A percentile compares a stretch with the other conserved stretches of the same genome.
Evolutionary conservation across 2,797 vertebrate genomes (phyloP).

Genomic region (Crenichthys baileyi): DNA sequence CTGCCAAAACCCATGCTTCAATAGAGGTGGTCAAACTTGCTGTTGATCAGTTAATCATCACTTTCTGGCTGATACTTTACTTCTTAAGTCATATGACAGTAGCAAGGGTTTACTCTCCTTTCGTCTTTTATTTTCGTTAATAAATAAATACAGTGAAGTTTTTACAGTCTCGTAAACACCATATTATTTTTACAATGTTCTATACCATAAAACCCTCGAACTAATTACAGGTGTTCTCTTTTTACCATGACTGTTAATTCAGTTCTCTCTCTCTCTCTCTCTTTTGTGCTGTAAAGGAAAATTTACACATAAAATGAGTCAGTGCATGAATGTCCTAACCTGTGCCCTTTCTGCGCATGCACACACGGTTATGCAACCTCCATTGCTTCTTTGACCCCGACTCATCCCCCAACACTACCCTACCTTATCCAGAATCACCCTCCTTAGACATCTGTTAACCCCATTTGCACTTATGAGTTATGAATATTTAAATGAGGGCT

Average conservation of each 20-base stretch:
- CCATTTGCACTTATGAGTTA: constrained; percentile 88
- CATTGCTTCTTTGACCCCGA: constrained; percentile 43
- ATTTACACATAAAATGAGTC: constrained; percentile 31
- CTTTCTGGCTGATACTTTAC: not conserved
- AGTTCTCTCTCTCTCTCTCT: not conserved
- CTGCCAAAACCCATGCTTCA: not conserved
- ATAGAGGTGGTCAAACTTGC: too few species aligned
- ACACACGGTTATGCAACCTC: constrained; percentile 32
- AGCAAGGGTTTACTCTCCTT: not conserved
- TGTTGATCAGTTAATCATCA: not conserved
- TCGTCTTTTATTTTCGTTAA: not conserved
- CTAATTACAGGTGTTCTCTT: not conserved
- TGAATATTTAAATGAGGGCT: constrained; percentile 89
- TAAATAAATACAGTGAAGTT: not conserved
- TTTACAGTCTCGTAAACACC: not conserved
- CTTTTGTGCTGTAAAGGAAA: constrained; percentile 32
- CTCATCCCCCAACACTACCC: constrained; percentile 15
- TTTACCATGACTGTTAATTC: not conserved
- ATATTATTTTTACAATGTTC: not conserved
- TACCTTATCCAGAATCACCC: constrained; percentile 66
- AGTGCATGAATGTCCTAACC: constrained; percentile 27
- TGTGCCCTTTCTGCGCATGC: constrained; percentile 20
- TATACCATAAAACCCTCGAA: not conserved
- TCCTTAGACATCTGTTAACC: constrained; percentile 87
- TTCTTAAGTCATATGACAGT: not conserved